Conservation (phyloP, 1,140 invertebrate genomes). For the Drosophila asahinai region DNA sequence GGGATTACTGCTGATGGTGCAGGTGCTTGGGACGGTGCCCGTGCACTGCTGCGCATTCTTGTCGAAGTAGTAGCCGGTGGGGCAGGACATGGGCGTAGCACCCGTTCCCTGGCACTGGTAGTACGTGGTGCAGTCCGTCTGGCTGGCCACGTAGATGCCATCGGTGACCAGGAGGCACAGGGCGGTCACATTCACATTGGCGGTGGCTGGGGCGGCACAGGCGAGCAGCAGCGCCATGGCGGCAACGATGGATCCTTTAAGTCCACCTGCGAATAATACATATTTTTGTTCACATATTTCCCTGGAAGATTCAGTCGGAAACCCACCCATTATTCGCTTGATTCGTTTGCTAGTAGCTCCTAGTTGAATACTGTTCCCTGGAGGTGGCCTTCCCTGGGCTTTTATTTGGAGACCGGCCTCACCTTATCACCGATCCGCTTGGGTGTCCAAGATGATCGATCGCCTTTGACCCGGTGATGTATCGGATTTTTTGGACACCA, state of each 20-base stretch:
- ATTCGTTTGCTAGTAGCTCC: conserved; percentile 18
- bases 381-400: background rate
- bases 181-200: conserved; percentile 47
- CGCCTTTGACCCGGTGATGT: conserved; percentile 32
- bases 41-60: conserved; percentile 47
- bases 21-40: background rate
- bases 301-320: background rate
- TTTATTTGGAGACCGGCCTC: conserved; percentile 29
- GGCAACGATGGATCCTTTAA: conserved; percentile 26
- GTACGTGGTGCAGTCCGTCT: conserved; percentile 47
- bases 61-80: conserved; percentile 27
- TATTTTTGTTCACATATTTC: background rate
- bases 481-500: conserved; percentile 13
- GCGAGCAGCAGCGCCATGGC: conserved; percentile 29
- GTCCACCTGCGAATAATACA: conserved; percentile 13
- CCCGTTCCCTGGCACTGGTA: conserved; percentile 44
- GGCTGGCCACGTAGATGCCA: conserved; percentile 40
- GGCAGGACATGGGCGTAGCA: conserved; percentile 31
- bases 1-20: conserved; percentile 16
- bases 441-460: conserved; percentile 34
- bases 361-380: conserved; percentile 36
- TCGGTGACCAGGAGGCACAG: conserved; percentile 45
- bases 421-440: conserved; percentile 20
- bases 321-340: conserved; percentile 35
- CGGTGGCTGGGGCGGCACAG: conserved; percentile 34